These are phyloP conservation scores for Catalaphyllia jardinei DNA, from an alignment of 64 coral and sea anemone genomes.

Conservation along the genomic window DNA sequence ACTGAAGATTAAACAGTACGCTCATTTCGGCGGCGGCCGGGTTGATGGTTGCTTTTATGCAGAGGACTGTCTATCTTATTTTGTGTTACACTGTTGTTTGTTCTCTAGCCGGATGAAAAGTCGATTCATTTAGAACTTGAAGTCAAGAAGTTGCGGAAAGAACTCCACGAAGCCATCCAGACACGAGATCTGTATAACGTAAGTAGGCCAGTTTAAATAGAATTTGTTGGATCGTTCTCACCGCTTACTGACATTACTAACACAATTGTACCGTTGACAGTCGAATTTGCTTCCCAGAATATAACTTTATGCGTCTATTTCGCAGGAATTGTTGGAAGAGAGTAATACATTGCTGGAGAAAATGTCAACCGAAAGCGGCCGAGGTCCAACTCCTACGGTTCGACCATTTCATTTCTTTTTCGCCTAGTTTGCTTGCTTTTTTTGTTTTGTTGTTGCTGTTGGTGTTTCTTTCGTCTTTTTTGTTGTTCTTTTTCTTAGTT, in stretches of 20 bases:
- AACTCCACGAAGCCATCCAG: neutral
- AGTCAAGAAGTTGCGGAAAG: slow-evolving; percentile 6
- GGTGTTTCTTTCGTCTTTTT: neutral
- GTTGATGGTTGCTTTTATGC: too few species aligned
- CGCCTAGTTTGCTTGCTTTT: neutral
- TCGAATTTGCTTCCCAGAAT: neutral
- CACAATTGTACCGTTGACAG: too few species aligned
- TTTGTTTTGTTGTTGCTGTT: neutral
- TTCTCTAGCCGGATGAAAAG: neutral
- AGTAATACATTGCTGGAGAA: slow-evolving; percentile 34
- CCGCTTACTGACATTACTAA: too few species aligned
- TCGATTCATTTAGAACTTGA: slow-evolving; percentile 5
- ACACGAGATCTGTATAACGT: neutral
- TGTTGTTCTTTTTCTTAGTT: too few species aligned
- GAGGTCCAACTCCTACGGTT: neutral
- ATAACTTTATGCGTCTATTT: neutral
- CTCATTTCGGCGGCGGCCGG: too few species aligned
- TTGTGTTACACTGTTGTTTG: neutral
- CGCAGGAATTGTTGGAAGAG: slow-evolving; percentile 4
- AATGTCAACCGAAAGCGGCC: slow-evolving; percentile 23
- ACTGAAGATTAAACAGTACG: too few species aligned
- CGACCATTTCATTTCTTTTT: neutral
- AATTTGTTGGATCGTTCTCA: too few species aligned
- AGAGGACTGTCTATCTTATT: too few species aligned
- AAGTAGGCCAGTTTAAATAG: neutral